Percentiles rank a stretch among this genome's conserved stretches.
These are phyloP conservation scores for Drepana falcataria DNA, from an alignment of 2,888 invertebrate species.

Conservation along the genomic window DNA sequence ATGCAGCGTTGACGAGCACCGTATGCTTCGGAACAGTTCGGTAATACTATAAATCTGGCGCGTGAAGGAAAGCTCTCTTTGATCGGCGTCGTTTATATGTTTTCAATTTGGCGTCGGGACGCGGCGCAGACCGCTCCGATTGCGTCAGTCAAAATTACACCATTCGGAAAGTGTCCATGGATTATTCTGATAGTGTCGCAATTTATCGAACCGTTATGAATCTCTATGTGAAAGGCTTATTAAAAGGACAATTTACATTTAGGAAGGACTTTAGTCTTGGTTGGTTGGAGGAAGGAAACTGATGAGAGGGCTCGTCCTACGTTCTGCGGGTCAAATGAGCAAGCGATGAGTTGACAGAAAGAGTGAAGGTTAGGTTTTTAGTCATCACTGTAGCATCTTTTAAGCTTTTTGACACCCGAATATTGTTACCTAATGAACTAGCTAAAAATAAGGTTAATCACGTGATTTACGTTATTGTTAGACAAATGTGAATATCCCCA, in stretches of 20 bases:
- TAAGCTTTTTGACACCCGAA: no score
- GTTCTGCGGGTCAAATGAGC: no score
- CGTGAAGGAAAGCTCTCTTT: conserved; percentile 57
- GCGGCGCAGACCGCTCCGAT: conserved; percentile 50
- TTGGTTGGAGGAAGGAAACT: no score
- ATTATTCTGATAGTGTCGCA: conserved; percentile 53
- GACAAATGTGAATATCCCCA: conserved; percentile 27
- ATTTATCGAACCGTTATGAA: conserved; percentile 28
- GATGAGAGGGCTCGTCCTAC: no score
- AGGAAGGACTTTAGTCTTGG: no score
- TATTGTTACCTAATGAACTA: no score
- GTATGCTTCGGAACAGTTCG: conserved; percentile 20
- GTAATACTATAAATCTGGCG: conserved; percentile 44
- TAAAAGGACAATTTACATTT: no score
- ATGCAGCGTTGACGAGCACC: conserved; percentile 22
- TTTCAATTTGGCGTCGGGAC: conserved; percentile 65
- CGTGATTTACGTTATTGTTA: neutral
- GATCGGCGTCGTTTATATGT: conserved; percentile 69
- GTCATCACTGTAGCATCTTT: no score
- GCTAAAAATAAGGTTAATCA: neutral
- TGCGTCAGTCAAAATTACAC: conserved; percentile 59
- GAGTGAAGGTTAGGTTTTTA: no score
- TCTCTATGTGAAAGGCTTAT: no score
- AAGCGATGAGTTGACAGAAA: no score
- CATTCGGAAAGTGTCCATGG: conserved; percentile 49